Base-by-base conservation (phyloP, 2,888 invertebrate species). In the Torymus tubicola region DNA sequence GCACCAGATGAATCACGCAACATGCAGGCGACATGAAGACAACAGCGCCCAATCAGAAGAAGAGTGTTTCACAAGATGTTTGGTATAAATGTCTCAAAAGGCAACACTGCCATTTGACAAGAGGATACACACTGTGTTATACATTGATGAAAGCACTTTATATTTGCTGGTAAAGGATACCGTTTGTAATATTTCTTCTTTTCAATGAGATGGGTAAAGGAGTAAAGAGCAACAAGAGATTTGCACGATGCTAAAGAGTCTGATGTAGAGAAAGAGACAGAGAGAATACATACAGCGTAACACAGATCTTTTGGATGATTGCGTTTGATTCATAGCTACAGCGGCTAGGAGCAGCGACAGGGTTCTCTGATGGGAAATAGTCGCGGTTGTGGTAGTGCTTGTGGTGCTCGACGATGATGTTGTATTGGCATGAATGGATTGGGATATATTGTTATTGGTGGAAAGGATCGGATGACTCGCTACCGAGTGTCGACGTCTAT, bases 301-400 rank as follows among this genome's bases (percentile, higher is more conserved):
- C 88, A 90, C 88, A 81, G 90, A 88, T 90, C 90, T 89, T 90
- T 90, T 90, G 85, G 90, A 90, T 89, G 90, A 88, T 90, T 90
- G 90, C 86, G 88, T 88, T 89, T 90, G 90, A 90, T 87, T 89
- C 90, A 90, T 89, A 90, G 88, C 88, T 87, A 88, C 93, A 80
- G 93, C 93, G 10, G 93, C 93, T 84, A 95, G 90, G 82, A 95
- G 95, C 88, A 94, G 93, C 87, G 95, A 95, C 88, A 94, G 92
- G 83, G 95, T 95, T 89, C 95, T 92, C 90, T 94, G 94, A 91
- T 95, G 95, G 87, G 90, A 90, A 87, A 90, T 90, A 88, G 90
- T 88, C 86, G 88, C 86, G 86, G 85, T 87, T 84, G 87, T 86
- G 84, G 86, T 87, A 76, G 84, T 85, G 81, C 84, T 85, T 84